A percentile compares a stretch with the other conserved stretches of the same genome.
phyloP scores from a whole-genome alignment of 1,140 invertebrate species.

The Diploscapter pachys region DNA sequence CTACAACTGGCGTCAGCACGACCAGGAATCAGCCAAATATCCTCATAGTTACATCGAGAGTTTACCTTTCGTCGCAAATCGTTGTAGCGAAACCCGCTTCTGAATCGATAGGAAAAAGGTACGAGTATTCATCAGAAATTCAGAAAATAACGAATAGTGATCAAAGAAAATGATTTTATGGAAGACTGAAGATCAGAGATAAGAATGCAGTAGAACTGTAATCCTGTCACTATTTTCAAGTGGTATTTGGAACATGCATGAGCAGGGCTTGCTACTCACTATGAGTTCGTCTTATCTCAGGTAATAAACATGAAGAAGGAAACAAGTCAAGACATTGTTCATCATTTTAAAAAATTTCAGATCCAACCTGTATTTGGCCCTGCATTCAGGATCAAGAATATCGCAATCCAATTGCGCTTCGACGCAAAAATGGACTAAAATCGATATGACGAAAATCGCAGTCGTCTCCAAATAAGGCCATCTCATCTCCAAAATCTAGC shows the following conservation, averaged over 20 bases:
- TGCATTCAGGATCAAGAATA: constrained; percentile 47
- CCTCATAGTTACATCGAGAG: constrained; percentile 50
- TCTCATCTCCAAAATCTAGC: no score
- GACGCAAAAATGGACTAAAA: no score
- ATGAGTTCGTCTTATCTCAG: not conserved
- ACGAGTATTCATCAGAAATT: not conserved
- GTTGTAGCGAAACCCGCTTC: constrained; percentile 24
- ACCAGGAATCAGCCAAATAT: constrained; percentile 58
- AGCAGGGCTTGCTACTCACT: not conserved
- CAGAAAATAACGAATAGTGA: no score
- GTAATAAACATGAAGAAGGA: not conserved
- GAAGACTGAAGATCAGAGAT: not conserved
- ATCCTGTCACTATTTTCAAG: constrained; percentile 5
- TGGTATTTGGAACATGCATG: not conserved
- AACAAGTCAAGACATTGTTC: no score
- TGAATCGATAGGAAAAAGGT: constrained; percentile 6
- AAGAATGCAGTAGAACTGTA: not conserved
- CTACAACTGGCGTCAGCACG: constrained; percentile 56
- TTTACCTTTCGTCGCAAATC: constrained; percentile 27
- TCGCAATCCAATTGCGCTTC: constrained; percentile 38
- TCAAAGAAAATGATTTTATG: not conserved
- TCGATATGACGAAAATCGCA: no score
- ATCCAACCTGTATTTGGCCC: constrained; percentile 33
- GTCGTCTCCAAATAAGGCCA: no score
- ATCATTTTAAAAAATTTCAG: no score